phyloP scores from a whole-genome alignment of 2,797 vertebrate species.

The Nyctalus aviator region DNA sequence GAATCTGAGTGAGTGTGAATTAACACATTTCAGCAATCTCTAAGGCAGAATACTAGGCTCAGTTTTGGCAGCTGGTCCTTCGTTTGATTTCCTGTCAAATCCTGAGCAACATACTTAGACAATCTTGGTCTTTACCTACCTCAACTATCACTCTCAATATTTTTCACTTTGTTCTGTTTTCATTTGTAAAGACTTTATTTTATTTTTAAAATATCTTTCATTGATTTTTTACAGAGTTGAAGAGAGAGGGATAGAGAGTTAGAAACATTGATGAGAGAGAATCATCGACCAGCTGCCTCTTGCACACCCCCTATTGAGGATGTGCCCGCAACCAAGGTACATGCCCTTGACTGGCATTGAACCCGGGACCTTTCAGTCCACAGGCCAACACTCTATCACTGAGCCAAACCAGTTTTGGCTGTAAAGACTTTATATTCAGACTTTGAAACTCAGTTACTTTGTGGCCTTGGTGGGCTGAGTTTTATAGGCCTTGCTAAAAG shows the following conservation, averaged over 20 bases:
- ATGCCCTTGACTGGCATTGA: too few species aligned
- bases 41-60: background rate
- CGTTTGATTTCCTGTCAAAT: slow-evolving; percentile 32
- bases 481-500: background rate
- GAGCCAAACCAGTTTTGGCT: background rate
- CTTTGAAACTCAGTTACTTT: background rate
- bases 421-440: background rate
- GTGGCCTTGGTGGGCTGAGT: background rate
- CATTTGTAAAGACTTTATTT: background rate
- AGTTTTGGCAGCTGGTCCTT: background rate
- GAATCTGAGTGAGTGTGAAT: background rate
- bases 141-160: background rate
- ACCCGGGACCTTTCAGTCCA: too few species aligned
- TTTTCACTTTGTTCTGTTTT: background rate
- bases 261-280: too few species aligned
- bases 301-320: too few species aligned
- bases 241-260: too few species aligned
- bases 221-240: too few species aligned
- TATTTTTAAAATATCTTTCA: too few species aligned
- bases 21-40: background rate
- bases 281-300: too few species aligned
- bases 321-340: too few species aligned
- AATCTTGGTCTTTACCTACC: background rate
- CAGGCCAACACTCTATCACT: too few species aligned
- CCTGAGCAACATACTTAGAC: background rate